A percentile compares a stretch with the other conserved stretches of the same genome.
phyloP scores from a whole-genome alignment of 2,113 vertebrate species.

The Hippocampus mohnikei region DNA sequence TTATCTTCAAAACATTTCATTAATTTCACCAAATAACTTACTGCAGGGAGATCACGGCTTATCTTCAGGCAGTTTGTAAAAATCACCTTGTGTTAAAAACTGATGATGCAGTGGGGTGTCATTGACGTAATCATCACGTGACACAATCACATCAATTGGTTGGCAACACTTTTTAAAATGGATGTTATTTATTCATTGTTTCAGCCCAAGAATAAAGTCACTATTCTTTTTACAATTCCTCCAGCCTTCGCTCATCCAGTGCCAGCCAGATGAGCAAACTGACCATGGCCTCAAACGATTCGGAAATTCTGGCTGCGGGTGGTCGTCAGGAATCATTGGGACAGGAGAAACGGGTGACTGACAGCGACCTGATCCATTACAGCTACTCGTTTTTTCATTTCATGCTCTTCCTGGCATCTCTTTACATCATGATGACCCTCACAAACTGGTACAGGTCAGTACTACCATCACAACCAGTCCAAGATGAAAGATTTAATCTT shows the following conservation, averaged over 20 bases:
- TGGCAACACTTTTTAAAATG: too few relatives aligned
- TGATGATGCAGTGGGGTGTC: too few relatives aligned
- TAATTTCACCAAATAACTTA: too few relatives aligned
- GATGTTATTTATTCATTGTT: too few relatives aligned
- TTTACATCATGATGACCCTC: conserved; percentile 98
- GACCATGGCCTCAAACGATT: conserved; percentile 80
- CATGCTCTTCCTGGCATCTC: conserved; percentile 87
- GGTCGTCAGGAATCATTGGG: conserved; percentile 30
- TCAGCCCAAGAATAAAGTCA: background rate
- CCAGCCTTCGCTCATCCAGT: conserved; percentile 87
- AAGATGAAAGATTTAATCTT: too few relatives aligned
- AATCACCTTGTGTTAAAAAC: too few relatives aligned
- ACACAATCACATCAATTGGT: too few relatives aligned
- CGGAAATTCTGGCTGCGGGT: conserved; percentile 74
- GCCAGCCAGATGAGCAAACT: conserved; percentile 93
- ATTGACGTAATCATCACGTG: too few relatives aligned
- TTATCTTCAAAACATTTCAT: too few relatives aligned
- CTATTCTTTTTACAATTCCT: conserved; percentile 8
- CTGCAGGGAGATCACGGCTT: too few relatives aligned
- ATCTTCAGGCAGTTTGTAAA: too few relatives aligned
- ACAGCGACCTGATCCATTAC: conserved; percentile 88
- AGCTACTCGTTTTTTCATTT: conserved; percentile 89
- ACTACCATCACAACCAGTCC: too few relatives aligned
- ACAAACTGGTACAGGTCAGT: conserved; percentile 96
- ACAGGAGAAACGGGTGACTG: conserved; percentile 71